Percentiles rank a stretch among this genome's conserved stretches.
Conservation (phyloP, 2,797 vertebrate genomes). For the Coregonus suidteri region DNA sequence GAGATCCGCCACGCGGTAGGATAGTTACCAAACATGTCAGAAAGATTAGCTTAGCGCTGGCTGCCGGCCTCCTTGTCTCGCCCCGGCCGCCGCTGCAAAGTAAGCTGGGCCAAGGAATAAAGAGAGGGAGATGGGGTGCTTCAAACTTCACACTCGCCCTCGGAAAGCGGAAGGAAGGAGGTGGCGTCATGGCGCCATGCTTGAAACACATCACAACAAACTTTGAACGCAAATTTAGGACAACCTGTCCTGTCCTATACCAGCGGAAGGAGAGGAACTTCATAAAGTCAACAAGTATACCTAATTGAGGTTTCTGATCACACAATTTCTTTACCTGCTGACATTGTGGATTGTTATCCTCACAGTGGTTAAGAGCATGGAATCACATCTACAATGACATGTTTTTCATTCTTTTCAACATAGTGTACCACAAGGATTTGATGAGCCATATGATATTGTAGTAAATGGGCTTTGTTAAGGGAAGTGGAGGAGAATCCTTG, state of each 20-base stretch:
- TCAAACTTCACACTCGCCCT: neutral
- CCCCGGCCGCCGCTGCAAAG: constrained; percentile 63
- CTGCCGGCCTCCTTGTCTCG: constrained; percentile 51
- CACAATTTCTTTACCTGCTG: neutral
- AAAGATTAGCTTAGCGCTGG: constrained; percentile 74
- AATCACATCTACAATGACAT: too few species aligned
- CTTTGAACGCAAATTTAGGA: neutral
- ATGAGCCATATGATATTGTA: neutral
- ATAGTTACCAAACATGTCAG: constrained; percentile 83
- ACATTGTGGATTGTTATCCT: neutral
- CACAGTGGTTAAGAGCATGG: too few species aligned
- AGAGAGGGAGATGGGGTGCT: neutral
- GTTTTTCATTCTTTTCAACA: neutral
- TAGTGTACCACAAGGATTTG: neutral
- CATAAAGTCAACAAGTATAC: neutral
- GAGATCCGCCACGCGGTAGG: constrained; percentile 64
- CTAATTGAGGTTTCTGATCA: neutral
- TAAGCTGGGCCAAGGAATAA: constrained; percentile 17
- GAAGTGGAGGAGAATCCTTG: neutral
- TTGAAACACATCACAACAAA: neutral
- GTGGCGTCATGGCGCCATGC: neutral
- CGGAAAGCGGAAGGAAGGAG: neutral
- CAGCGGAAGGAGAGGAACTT: neutral
- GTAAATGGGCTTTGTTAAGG: neutral
- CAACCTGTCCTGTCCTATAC: neutral